Base-by-base conservation (phyloP, 2,888 invertebrate species). In the Hypomecis punctinalis region DNA sequence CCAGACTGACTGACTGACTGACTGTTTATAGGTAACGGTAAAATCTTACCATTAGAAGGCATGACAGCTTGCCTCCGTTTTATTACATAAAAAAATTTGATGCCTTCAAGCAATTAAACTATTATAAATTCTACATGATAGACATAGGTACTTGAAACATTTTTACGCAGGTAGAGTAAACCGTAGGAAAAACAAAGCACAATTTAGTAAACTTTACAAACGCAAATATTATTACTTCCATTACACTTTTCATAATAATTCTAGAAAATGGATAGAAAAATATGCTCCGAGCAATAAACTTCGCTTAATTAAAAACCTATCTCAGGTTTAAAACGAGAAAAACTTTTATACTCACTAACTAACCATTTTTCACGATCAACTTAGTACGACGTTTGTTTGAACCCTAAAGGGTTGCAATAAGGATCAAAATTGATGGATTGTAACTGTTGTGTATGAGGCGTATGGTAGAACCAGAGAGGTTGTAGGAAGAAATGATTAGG, bases 301-400 rank as follows among this genome's bases (percentile, higher is more conserved):
- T 35, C 23, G 46, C 53, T 42, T 57, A 63, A 63, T 57, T 52
- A 59, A 64, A 48, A 59, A 45, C 55, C 54, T 45, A 45, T 59
- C 54, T 45, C 10, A 35, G 35, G 45, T 56, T 54, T 39, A 46
- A 63, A 51, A 63, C 43, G 39, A 59, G 45, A 57, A 57, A 65
- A 61, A 43, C 36, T 42, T 13, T 58, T 59, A 55, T 65, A 52
- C 39, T n/a, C 46, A 42, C 43, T 53, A 61, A 61, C 43, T 59
- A 62, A 45, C 48, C 43, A 61, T 58, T 46, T 56, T 55, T 61
- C 61, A 53, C 37, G 48, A 10, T 46, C 40, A 36, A 40, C 49
- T 40, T 35, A 35, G 6, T 37, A 9, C 23, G 6, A 10, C 1
- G 13, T 39, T 13, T 23, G 56, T 55, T 42, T 53, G 59, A 64